These are phyloP conservation scores for Trogon melanurus DNA, from an alignment of 2,113 vertebrate genomes.

Conservation along the genomic window DNA sequence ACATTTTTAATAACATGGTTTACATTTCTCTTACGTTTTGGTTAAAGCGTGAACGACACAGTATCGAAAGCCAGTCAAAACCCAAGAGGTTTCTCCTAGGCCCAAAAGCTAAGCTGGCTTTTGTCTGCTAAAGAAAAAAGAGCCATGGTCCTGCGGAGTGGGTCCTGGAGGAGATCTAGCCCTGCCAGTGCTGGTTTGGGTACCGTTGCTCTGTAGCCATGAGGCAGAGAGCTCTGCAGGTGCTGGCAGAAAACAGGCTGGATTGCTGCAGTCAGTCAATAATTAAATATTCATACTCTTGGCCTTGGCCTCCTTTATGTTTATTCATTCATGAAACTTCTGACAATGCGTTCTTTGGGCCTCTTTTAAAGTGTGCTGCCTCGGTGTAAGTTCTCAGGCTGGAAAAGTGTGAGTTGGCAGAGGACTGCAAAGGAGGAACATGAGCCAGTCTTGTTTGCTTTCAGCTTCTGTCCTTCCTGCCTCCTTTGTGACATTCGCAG, in stretches of 20 bases:
- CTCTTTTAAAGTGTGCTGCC: neutral
- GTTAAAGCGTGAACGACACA: fast-evolving
- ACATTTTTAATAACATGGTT: neutral
- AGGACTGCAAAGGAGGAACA: neutral
- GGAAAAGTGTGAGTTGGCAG: neutral
- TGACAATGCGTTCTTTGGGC: neutral
- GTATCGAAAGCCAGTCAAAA: neutral
- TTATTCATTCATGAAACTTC: slow-evolving; percentile 4
- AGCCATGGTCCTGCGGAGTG: neutral
- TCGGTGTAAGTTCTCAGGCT: neutral
- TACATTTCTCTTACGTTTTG: neutral
- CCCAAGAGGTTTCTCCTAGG: neutral
- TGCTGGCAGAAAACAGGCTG: neutral
- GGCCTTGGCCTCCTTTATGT: neutral
- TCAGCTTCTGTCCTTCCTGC: neutral
- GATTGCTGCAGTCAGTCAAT: neutral
- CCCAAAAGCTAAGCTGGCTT: neutral
- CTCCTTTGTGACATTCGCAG: neutral
- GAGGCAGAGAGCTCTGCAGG: neutral
- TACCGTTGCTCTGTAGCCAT: neutral
- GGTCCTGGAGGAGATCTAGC: neutral
- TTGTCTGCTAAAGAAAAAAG: neutral
- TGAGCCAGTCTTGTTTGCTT: neutral
- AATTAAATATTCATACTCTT: neutral
- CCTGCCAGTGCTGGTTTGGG: neutral